Base-by-base conservation (phyloP, 2,113 vertebrate genomes). In the Taurulus bubalis region DNA sequence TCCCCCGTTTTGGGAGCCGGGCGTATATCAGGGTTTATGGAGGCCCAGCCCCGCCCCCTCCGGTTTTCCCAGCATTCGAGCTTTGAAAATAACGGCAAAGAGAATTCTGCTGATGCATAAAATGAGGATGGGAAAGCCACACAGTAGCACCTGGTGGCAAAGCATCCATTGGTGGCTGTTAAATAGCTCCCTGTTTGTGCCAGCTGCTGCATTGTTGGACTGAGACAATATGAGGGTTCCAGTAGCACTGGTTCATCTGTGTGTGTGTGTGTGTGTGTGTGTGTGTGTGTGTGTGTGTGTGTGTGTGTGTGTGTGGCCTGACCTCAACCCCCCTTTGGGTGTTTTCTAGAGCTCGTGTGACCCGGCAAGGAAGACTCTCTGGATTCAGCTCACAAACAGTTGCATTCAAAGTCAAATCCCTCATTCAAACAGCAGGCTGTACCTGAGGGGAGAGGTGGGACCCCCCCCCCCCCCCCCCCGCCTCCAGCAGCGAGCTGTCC, bases 141-240 rank as follows among this genome's bases (percentile, higher is more conserved):
- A 93, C 87, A 90, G 84, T 86, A 89, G 90, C 91, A 92, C 91
- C 92, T 93, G 90, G 91, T 92, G 90, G 90, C 85, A 89, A 77
- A 88, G 87, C 86, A 88, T 93, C 93, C 92, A 91, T 92, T 86
- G 90, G 91, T 88, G 90, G 79, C 81, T 90, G 91, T 93, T 93
- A 93, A 93, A 94, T 86, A 92, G 90, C 85, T 85, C 79, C 80
- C 84, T 92, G 92, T 92, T 92, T 91, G 90, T 90, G 89, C 91
- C 92, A 92, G 92, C 94, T 93, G 91, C 89, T 90, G 92, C 91
- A 91, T 94, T 94, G 91, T 93, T 92, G 89, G 84, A 88, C 86
- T 92, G 87, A 90, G 91, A 93, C 92, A 94, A 94, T 93, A 89
- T 94, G 93, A 93, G 89, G 88, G 91, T 94, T 93, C 91, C 89